phyloP scores from a whole-genome alignment of 2,797 vertebrate species.

The Rhynchonycteris naso region DNA sequence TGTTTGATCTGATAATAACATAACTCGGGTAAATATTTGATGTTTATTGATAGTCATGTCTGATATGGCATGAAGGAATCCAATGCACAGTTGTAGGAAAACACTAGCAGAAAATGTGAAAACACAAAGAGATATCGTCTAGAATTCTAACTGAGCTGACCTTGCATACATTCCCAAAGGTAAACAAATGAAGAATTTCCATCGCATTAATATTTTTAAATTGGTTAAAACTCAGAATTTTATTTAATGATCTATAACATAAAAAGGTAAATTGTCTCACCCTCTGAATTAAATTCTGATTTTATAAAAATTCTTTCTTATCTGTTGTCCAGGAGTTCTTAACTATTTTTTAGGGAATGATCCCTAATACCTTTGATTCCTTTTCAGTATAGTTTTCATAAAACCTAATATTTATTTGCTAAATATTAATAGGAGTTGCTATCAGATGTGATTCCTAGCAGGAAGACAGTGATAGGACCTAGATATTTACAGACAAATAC shows the following conservation, averaged over 20 bases:
- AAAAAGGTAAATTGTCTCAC: neutral
- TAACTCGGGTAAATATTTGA: neutral
- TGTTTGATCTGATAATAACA: neutral
- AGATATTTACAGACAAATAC: conserved; percentile 64
- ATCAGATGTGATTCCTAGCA: conserved; percentile 49
- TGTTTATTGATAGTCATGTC: neutral
- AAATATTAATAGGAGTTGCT: neutral
- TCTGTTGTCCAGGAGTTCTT: neutral
- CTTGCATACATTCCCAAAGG: neutral
- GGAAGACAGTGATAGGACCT: conserved; percentile 2
- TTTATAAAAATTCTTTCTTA: neutral
- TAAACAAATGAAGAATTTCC: neutral
- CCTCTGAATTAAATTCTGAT: conserved; percentile 44
- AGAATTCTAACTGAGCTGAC: neutral
- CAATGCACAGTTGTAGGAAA: neutral
- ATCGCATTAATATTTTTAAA: neutral
- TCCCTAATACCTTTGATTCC: neutral
- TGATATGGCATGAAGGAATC: neutral
- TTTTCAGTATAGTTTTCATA: conserved; percentile 10
- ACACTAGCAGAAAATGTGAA: neutral
- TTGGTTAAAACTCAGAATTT: neutral
- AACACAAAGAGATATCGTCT: neutral
- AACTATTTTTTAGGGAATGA: neutral
- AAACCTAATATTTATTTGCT: conserved; percentile 62
- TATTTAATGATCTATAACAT: neutral